A percentile compares a stretch with the other conserved stretches of the same genome.
Conservation (phyloP, 2,797 vertebrate genomes). For the Pelochelys cantorii region DNA sequence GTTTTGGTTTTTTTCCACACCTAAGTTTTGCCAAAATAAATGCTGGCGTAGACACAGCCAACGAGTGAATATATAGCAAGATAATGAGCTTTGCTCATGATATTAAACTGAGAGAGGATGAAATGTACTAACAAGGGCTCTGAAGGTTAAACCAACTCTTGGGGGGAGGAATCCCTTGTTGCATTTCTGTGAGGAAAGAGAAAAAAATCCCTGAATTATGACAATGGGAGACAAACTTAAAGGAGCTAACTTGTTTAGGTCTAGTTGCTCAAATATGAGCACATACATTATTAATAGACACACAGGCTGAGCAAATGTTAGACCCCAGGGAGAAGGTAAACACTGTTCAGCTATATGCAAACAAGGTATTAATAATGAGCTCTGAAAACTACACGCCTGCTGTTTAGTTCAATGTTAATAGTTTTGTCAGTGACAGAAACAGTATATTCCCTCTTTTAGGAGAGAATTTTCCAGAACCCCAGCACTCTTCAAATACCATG, state of each 20-base stretch:
- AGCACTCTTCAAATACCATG: background rate
- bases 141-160: background rate
- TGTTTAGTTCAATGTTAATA: background rate
- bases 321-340: conserved; percentile 2
- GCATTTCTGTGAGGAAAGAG: background rate
- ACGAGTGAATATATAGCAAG: background rate
- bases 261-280: conserved; percentile 12
- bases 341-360: conserved; percentile 11
- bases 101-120: background rate
- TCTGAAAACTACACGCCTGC: conserved; percentile 11
- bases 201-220: background rate
- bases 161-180: background rate
- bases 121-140: background rate
- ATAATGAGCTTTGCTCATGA: background rate
- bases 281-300: conserved; percentile 31
- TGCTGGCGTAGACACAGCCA: too few species aligned
- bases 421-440: conserved; percentile 16
- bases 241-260: background rate
- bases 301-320: conserved; percentile 15
- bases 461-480: background rate
- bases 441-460: background rate
- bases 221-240: background rate
- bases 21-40: too few species aligned
- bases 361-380: background rate
- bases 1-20: too few species aligned